Conservation (phyloP, 2,113 vertebrate genomes). For the human region DNA sequence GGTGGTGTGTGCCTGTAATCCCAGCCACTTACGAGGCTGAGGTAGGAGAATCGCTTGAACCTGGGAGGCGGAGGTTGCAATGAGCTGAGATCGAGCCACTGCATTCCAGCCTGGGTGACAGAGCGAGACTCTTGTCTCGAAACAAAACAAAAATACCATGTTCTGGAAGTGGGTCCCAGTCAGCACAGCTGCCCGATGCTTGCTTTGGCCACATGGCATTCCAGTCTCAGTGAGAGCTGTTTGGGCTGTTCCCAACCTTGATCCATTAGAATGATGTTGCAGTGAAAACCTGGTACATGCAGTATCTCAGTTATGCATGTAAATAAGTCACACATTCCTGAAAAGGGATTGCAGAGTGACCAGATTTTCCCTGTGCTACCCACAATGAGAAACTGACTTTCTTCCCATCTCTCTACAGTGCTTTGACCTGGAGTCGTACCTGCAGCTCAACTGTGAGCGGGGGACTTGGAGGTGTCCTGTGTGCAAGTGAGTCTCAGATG, state of each 20-base stretch:
- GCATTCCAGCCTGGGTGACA: too few relatives aligned
- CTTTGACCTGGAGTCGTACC: conserved; percentile 98
- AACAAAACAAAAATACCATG: too few relatives aligned
- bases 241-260: neutral
- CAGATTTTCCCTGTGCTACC: conserved; percentile 73
- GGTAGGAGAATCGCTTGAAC: too few relatives aligned
- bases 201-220: neutral
- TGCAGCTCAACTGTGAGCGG: conserved; percentile 98
- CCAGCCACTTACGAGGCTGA: too few relatives aligned
- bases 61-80: too few relatives aligned
- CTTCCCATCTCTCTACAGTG: conserved; percentile 84
- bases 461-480: conserved; percentile 99
- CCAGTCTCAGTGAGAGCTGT: neutral
- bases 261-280: rapidly evolving
- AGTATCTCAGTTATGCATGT: neutral
- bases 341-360: rapidly evolving
- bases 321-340: rapidly evolving
- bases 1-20: too few relatives aligned
- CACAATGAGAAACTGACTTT: conserved; percentile 86
- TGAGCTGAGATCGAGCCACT: too few relatives aligned
- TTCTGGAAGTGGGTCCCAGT: neutral
- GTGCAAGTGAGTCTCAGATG: conserved; percentile 94
- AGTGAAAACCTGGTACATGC: rapidly evolving
- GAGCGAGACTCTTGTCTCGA: too few relatives aligned
- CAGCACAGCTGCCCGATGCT: neutral